These are phyloP conservation scores for Tinea semifulvella DNA, from an alignment of 2,888 invertebrate species.

Conservation along the genomic window DNA sequence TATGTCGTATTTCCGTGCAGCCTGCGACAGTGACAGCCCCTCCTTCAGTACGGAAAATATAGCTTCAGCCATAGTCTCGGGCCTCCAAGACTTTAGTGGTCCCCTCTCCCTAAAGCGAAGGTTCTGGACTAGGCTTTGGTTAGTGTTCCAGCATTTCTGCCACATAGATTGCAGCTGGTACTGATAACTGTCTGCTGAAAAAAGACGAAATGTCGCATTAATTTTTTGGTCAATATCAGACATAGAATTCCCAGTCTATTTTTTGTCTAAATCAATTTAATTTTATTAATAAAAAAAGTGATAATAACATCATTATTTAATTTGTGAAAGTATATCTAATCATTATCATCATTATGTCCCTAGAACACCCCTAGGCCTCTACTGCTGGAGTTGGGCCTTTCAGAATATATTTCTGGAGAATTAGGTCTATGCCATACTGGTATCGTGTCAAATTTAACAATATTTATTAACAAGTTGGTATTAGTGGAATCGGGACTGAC, in stretches of 20 bases:
- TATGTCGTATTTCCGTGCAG: conserved; percentile 93
- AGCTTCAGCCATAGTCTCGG: conserved; percentile 95
- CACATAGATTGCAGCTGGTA: conserved; percentile 95
- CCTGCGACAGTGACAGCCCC: conserved; percentile 87
- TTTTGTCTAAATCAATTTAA: no score
- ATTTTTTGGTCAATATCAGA: neutral
- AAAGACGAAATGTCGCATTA: conserved; percentile 21
- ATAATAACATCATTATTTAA: no score
- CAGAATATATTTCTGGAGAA: no score
- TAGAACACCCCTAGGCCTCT: no score
- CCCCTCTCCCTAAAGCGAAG: conserved; percentile 91
- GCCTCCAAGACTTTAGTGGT: conserved; percentile 91
- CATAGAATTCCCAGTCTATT: neutral
- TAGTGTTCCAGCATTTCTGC: conserved; percentile 96
- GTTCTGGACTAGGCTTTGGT: conserved; percentile 90
- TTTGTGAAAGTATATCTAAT: no score
- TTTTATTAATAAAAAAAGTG: no score
- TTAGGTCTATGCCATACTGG: no score
- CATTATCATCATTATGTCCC: no score
- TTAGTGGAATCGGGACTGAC: no score
- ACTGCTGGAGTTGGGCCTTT: no score
- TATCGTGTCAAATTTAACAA: no score
- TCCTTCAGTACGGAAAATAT: conserved; percentile 93
- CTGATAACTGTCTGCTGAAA: conserved; percentile 91
- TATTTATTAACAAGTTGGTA: no score